Conservation (phyloP, 1,140 invertebrate species). For the Drosophila tropicalis region DNA sequence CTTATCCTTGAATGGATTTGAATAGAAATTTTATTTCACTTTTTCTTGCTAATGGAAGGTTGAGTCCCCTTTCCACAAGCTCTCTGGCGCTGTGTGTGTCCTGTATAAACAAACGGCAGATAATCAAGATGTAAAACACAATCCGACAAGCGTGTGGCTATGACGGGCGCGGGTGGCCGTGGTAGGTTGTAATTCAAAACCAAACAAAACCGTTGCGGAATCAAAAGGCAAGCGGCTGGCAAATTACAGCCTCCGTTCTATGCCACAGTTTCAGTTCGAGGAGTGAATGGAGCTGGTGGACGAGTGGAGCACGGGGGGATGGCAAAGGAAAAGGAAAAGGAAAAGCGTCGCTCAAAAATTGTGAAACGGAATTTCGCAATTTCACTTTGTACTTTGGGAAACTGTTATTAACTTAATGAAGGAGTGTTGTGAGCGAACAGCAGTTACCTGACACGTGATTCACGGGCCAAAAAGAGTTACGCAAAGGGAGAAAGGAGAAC, state of each 20-base stretch:
- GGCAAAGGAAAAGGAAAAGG: slow-evolving; percentile 1
- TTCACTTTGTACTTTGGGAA: slow-evolving; percentile 76
- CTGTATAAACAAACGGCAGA: slow-evolving; percentile 75
- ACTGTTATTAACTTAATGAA: slow-evolving; percentile 82
- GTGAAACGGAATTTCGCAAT: slow-evolving; percentile 74
- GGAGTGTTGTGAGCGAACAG: slow-evolving; percentile 59
- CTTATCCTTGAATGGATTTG: slow-evolving; percentile 80
- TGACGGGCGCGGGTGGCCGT: slow-evolving; percentile 11
- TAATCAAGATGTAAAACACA: slow-evolving; percentile 81
- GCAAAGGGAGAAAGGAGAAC: slow-evolving; percentile 8
- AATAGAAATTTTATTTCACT: slow-evolving; percentile 75
- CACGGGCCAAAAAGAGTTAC: slow-evolving; percentile 33
- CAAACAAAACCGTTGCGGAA: slow-evolving; percentile 72
- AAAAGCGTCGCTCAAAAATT: slow-evolving; percentile 56
- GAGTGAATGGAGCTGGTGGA: slow-evolving; percentile 14
- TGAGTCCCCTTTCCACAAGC: background rate
- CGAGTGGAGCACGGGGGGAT: background rate
- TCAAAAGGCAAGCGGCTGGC: slow-evolving; percentile 73
- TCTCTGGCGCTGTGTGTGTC: slow-evolving; percentile 25
- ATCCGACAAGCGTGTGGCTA: slow-evolving; percentile 47
- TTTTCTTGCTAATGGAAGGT: slow-evolving; percentile 43
- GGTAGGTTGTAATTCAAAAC: slow-evolving; percentile 68
- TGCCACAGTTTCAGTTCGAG: slow-evolving; percentile 58
- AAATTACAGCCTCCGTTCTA: slow-evolving; percentile 57
- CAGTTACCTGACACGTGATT: slow-evolving; percentile 78